Conservation (phyloP, 2,888 invertebrate species). For the Gymnoscelis rufifasciata region DNA sequence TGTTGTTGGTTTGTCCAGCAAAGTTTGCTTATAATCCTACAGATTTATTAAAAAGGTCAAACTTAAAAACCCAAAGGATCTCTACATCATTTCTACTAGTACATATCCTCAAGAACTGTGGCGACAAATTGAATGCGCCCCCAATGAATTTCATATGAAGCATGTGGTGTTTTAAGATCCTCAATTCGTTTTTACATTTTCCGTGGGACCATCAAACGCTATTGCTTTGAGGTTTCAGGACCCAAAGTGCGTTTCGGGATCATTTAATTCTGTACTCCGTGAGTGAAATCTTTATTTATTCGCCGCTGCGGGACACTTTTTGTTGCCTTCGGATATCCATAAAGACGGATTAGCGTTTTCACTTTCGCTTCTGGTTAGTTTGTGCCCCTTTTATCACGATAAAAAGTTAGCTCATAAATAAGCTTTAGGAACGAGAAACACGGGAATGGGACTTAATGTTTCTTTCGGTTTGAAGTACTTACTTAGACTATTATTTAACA, state of each 20-base stretch:
- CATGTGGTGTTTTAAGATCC: conserved; percentile 16
- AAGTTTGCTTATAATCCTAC: too few species aligned
- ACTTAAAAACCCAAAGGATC: too few species aligned
- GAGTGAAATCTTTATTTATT: conserved; percentile 30
- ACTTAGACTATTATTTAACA: too few species aligned
- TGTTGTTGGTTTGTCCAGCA: too few species aligned
- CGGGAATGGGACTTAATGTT: background rate
- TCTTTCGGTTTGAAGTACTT: background rate
- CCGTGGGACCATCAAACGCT: conserved; percentile 22
- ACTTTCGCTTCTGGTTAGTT: conserved; percentile 18
- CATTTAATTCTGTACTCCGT: conserved; percentile 25
- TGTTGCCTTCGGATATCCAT: conserved; percentile 14
- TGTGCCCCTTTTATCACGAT: background rate
- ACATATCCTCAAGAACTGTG: background rate
- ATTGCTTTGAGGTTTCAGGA: conserved; percentile 17
- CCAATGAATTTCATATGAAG: conserved; percentile 17
- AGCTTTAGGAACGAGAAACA: background rate
- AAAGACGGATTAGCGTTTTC: conserved; percentile 15
- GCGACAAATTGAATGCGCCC: conserved; percentile 11
- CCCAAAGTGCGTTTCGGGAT: conserved; percentile 8
- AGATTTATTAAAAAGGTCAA: too few species aligned
- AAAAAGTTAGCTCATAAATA: background rate
- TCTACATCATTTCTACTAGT: background rate
- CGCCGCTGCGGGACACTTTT: conserved; percentile 18
- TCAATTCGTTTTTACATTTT: conserved; percentile 25